These are phyloP conservation scores for Diceros bicornis DNA, from an alignment of 2,797 vertebrate genomes.

Conservation along the genomic window DNA sequence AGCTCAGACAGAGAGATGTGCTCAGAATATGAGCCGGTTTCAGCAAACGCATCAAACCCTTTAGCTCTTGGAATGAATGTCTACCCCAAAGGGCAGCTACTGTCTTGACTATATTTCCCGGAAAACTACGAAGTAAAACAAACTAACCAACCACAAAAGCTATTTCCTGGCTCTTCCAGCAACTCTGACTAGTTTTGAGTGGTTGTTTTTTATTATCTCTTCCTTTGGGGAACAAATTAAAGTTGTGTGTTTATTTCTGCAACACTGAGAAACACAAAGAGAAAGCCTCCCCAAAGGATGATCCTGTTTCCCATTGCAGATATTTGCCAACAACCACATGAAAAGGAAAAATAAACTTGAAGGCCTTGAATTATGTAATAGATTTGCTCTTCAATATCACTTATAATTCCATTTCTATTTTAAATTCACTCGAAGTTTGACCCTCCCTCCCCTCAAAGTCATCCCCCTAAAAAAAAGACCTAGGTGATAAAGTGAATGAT, in stretches of 20 bases:
- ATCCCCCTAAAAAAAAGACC: background rate
- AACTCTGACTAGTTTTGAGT: conserved; percentile 67
- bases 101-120: conserved; percentile 47
- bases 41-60: background rate
- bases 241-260: conserved; percentile 75
- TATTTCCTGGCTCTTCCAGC: conserved; percentile 50
- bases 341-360: conserved; percentile 56
- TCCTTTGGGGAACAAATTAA: conserved; percentile 77
- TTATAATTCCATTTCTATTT: conserved; percentile 51
- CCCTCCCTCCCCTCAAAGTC: background rate
- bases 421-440: background rate
- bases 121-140: conserved; percentile 53
- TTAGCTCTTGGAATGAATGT: background rate
- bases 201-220: conserved; percentile 55
- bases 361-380: background rate
- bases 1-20: background rate
- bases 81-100: conserved; percentile 51
- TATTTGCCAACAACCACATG: conserved; percentile 70
- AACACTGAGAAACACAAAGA: conserved; percentile 63
- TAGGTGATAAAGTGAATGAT: background rate
- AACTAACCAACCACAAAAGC: conserved; percentile 49
- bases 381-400: background rate
- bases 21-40: background rate
- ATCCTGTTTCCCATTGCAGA: conserved; percentile 38
- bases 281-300: conserved; percentile 40